Evolutionary conservation across 2,888 invertebrate genomes (phyloP), one percentile per base, ranked within the genome.

Genomic region (Drosophila kokeensis): DNA sequence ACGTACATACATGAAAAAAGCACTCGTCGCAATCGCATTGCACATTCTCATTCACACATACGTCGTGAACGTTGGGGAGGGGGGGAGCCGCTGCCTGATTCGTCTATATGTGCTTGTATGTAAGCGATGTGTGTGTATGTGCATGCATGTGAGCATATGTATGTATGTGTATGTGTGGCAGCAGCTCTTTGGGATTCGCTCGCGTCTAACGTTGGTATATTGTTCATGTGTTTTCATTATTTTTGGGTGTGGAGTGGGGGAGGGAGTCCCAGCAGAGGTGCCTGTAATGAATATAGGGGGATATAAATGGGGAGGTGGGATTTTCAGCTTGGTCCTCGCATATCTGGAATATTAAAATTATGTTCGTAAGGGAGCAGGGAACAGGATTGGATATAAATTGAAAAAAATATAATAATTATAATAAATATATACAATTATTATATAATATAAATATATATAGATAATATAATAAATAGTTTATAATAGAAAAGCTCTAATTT

Each of bases 11-110:
- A 87, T 85, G 87, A 27, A 38, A 38, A 55, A 55, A 87, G 74
- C 76, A 83, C 76, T 82, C 82, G 76, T 84, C 82, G 80, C 84
- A 82, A 78, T 84, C 76, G 81, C 81, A 84, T 79, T 85, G 87
- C 85, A 85, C 84, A 77, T 84, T 81, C 85, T 38, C 55, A 55
- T 55, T 38, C 55, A 38, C 55, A 87, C 87, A 85, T 24, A 45
- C 45, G 45, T 45, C 87, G 85, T 84, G 86, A 63, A 70, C 30
- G 45, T n/a, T 15, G 27, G 49, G 55, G 49, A 48, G 67, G 24
- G 50, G 77, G 53, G 62, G 64, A 38, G 63, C 73, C 45, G 68
- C 27, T 73, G 86, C 82, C 85, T 85, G 87, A 87, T 87, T 86
- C 87, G 83, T 52, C 70, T 52, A 57, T 54, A 54, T 79, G 76